A percentile compares a stretch with the other conserved stretches of the same genome.
These are phyloP conservation scores for Mormoops blainvillei DNA, from an alignment of 2,113 vertebrate species.

Conservation along the genomic window DNA sequence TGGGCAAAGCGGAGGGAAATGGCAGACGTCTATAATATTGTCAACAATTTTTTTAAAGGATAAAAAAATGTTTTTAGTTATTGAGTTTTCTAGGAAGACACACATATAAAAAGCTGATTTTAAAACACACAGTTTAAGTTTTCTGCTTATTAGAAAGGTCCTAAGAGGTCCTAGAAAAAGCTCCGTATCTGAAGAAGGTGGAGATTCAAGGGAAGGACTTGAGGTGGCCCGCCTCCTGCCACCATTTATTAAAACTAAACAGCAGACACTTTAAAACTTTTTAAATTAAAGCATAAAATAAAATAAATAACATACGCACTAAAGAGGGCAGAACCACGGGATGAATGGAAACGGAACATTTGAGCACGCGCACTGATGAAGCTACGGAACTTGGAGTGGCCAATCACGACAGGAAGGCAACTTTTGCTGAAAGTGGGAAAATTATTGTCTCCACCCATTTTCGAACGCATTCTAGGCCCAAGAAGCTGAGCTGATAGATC, in stretches of 20 bases:
- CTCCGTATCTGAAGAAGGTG: too few species aligned
- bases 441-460: accelerated
- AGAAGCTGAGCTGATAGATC: accelerated
- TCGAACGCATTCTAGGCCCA: neutral
- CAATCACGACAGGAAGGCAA: neutral
- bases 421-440: neutral
- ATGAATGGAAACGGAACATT: neutral
- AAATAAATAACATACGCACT: neutral
- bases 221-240: neutral
- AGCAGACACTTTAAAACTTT: neutral
- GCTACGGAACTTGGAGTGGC: neutral
- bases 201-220: too few species aligned
- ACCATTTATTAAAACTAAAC: neutral
- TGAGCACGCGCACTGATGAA: neutral
- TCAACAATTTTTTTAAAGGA: too few species aligned
- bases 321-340: accelerated
- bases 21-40: too few species aligned
- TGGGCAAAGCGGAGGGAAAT: too few species aligned
- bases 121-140: too few species aligned
- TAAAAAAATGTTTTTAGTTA: too few species aligned
- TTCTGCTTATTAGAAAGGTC: too few species aligned
- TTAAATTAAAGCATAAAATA: neutral
- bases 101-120: too few species aligned
- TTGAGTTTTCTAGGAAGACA: too few species aligned
- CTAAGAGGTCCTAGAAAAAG: too few species aligned